Evolutionary conservation across 2,113 vertebrate genomes (phyloP).

Genomic region (Saccopteryx leptura): DNA sequence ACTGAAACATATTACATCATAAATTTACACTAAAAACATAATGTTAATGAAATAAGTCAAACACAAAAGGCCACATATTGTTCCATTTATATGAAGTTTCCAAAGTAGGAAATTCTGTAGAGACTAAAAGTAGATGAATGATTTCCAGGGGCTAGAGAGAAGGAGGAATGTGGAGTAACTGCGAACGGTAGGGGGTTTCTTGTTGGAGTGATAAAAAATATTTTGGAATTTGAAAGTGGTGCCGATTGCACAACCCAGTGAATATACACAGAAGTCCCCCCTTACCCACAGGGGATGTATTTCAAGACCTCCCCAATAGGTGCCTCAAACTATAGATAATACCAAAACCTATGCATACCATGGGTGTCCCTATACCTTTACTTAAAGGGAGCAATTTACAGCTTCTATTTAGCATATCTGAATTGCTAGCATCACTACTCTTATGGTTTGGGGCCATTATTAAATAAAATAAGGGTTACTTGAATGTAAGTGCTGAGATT

Average conservation of each 20-base stretch:
- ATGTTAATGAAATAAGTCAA: not conserved
- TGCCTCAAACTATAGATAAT: not conserved
- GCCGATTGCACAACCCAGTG: not conserved
- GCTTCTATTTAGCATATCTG: not conserved
- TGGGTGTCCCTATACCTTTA: not conserved
- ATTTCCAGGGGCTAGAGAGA: not conserved
- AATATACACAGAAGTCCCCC: not conserved
- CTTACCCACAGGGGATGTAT: not conserved
- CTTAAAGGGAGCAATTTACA: not conserved
- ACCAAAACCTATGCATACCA: not conserved
- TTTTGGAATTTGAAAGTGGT: conserved; percentile 28
- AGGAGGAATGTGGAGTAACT: not conserved
- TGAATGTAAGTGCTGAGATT: not conserved
- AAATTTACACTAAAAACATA: not conserved
- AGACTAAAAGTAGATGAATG: not conserved
- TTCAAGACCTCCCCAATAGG: not conserved
- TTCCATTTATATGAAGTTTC: not conserved
- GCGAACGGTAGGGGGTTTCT: not conserved
- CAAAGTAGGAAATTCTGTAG: not conserved
- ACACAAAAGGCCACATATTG: not conserved
- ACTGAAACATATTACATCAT: not conserved
- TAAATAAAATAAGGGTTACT: not conserved
- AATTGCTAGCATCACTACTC: not conserved
- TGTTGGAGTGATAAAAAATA: not conserved
- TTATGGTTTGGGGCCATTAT: not conserved